Evolutionary conservation across 92 coral and sea anemone species (phyloP).

Genomic region (Montipora capitata): DNA sequence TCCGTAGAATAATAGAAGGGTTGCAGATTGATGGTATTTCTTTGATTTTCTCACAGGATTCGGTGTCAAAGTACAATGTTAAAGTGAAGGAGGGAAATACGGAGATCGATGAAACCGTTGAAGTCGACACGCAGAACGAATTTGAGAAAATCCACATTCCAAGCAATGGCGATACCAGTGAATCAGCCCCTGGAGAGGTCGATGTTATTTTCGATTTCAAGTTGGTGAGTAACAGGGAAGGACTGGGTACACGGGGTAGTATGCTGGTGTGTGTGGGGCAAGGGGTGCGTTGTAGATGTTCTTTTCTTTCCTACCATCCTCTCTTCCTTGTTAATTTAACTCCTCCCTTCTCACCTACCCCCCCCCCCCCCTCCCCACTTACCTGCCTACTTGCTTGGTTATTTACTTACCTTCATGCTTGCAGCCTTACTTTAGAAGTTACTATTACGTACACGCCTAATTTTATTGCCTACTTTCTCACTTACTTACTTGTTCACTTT

Average conservation of each 20-base stretch:
- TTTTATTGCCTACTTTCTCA: no score
- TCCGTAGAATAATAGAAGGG: not conserved
- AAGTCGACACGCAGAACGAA: constrained; percentile 28
- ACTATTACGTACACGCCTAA: not conserved
- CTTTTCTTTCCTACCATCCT: not conserved
- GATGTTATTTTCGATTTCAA: constrained; percentile 11
- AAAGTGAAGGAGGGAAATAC: constrained; percentile 10
- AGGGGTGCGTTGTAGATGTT: no score
- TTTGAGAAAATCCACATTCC: constrained; percentile 3
- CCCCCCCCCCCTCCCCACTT: not conserved
- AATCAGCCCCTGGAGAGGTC: constrained; percentile 12
- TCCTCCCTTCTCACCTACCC: not conserved
- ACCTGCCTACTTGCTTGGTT: not conserved
- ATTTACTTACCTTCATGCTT: no score
- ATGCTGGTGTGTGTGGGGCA: no score
- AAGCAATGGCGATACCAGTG: constrained; percentile 17
- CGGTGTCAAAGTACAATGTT: constrained; percentile 13
- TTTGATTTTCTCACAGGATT: not conserved
- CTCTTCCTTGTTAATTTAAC: not conserved
- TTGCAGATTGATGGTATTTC: not conserved
- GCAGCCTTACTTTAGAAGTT: no score
- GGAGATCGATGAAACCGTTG: not conserved
- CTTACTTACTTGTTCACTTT: not conserved
- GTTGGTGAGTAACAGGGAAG: no score
- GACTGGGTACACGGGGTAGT: no score